Conservation (phyloP, 1,140 invertebrate species). For the Listronotus bonariensis region DNA sequence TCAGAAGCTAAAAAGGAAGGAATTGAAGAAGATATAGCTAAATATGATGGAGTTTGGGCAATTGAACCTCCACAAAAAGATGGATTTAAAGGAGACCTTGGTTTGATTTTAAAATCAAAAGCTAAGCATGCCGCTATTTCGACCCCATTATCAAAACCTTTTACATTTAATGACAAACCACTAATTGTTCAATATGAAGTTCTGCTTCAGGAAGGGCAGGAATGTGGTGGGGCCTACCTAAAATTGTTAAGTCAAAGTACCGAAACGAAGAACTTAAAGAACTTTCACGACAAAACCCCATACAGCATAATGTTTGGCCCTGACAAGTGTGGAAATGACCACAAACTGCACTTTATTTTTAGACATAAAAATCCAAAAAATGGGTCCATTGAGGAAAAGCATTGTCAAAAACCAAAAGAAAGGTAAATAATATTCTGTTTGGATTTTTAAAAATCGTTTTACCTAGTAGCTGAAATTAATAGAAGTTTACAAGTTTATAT, state of each 20-base stretch:
- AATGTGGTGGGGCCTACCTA: slow-evolving; percentile 97
- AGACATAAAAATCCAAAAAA: slow-evolving; percentile 94
- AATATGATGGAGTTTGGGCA: slow-evolving; percentile 88
- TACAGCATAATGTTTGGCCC: slow-evolving; percentile 99
- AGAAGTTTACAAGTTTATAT: too few relatives aligned
- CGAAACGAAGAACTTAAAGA: slow-evolving; percentile 72
- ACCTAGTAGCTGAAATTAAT: too few relatives aligned
- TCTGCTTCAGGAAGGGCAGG: slow-evolving; percentile 89
- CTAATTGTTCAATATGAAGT: slow-evolving; percentile 96
- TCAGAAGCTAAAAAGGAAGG: slow-evolving; percentile 95
- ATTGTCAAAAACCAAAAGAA: slow-evolving; percentile 86
- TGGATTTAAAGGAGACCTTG: slow-evolving; percentile 81
- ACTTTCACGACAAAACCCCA: slow-evolving; percentile 94
- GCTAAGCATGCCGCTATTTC: slow-evolving; percentile 96
- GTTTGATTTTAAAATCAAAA: slow-evolving; percentile 91
- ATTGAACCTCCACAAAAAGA: slow-evolving; percentile 80
- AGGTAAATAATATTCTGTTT: slow-evolving; percentile 50
- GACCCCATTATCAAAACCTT: slow-evolving; percentile 77
- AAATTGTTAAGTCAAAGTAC: slow-evolving; percentile 80
- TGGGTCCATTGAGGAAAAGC: slow-evolving; percentile 86
- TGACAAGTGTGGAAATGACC: slow-evolving; percentile 96
- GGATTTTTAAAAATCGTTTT: too few relatives aligned
- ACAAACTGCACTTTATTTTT: slow-evolving; percentile 98
- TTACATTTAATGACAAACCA: slow-evolving; percentile 85
- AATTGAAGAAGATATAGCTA: slow-evolving; percentile 87